Evolutionary conservation across 2,113 vertebrate genomes (phyloP), one percentile per base, ranked within the genome.

Genomic region (Elephantulus edwardii): DNA sequence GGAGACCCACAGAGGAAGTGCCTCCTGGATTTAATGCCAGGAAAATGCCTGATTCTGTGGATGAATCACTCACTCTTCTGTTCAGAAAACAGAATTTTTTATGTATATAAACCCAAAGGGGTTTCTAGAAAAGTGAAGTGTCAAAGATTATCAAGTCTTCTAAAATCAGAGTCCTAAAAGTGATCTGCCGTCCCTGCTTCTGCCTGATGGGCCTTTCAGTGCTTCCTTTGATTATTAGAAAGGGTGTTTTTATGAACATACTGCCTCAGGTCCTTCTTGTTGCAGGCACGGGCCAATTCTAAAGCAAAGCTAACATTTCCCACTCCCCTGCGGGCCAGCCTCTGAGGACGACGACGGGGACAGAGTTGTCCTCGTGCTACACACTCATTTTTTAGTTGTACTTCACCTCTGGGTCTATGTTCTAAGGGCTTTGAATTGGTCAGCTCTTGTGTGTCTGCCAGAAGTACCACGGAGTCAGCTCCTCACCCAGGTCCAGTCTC

Each of bases 1-100:
- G 83, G 56, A 91, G 78, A 44, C 42, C 9, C 35, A 46, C 6
- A 33, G 16, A 70, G 12, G 74, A 74, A 71, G 20, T 17, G 44
- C 13, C 48, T 48, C 44, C 44, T 74, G 44, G 71, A 74, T 46
- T 46, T 30, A 46, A 28, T 28, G 46, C 44, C 42, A 71, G 71
- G 71, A 48, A 46, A 74, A 64, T 3, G 50, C 70, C 40, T 7
- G 50, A 87, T 88, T 92, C 87, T 90, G 60, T 17, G 84, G 42
- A 81, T n/a, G 33, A 87, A 58, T 83, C 86, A 79, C 56, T 83
- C 7, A 42, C 82, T 50, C 68, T 62, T 90, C 62, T 89, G 85
- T 79, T 84, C 52, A 90, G 85, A 85, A 68, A 83, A 89, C 33
- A 79, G 62, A 90, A 89, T 58, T 82, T 10, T 10, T 85, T 28